phyloP scores from a whole-genome alignment of 1,140 invertebrate species.

The Zaprionus ghesquierei region DNA sequence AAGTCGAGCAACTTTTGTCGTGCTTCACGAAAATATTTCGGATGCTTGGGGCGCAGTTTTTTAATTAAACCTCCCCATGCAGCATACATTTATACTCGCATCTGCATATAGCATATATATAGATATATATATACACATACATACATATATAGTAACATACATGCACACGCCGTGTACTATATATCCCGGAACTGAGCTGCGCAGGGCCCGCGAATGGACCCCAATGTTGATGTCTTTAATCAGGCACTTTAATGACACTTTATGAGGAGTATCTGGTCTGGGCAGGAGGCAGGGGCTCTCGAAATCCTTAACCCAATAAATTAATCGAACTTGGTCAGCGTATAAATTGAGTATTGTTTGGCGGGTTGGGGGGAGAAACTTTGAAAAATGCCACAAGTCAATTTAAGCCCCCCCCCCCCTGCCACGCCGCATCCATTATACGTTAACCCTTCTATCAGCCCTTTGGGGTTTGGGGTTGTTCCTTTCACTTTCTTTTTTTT shows the following conservation, averaged over 20 bases:
- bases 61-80: constrained; percentile 65
- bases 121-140: background rate
- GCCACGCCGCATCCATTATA: constrained; percentile 13
- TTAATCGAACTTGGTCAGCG: constrained; percentile 57
- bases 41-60: constrained; percentile 54
- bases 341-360: constrained; percentile 36
- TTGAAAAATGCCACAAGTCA: constrained; percentile 71
- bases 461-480: background rate
- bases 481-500: background rate
- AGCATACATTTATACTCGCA: background rate
- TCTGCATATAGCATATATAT: background rate
- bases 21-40: background rate
- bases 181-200: background rate
- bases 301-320: constrained; percentile 64
- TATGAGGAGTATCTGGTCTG: constrained; percentile 32
- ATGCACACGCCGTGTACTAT: too few relatives aligned
- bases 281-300: background rate
- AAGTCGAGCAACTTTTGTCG: background rate
- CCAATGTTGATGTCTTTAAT: constrained; percentile 74
- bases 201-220: background rate
- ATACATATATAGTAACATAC: background rate
- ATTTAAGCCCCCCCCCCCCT: constrained; percentile 38
- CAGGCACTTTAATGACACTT: constrained; percentile 73
- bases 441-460: constrained; percentile 61
- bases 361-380: constrained; percentile 28